These are phyloP conservation scores for Conistra vaccinii DNA, from an alignment of 2,888 invertebrate species.

Conservation along the genomic window DNA sequence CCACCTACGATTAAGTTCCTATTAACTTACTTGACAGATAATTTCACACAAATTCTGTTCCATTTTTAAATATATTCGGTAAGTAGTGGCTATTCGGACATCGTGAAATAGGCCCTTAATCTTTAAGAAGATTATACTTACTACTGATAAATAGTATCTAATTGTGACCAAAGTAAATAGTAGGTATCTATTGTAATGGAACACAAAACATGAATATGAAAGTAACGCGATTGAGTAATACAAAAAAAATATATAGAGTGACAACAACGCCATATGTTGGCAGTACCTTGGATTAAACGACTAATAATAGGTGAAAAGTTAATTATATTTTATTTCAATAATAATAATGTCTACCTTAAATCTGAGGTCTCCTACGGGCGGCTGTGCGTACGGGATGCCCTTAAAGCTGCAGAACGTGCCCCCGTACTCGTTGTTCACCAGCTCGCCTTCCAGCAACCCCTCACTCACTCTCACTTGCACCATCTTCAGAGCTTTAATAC, in stretches of 20 bases:
- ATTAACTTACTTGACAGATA: too few species aligned
- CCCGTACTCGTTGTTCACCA: slow-evolving; percentile 67
- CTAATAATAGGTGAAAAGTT: background rate
- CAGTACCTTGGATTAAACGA: background rate
- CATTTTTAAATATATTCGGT: too few species aligned
- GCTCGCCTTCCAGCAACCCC: slow-evolving; percentile 74
- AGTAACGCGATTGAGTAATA: background rate
- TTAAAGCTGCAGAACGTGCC: slow-evolving; percentile 74
- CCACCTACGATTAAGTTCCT: too few species aligned
- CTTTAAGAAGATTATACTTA: background rate
- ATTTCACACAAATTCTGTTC: too few species aligned
- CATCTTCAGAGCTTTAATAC: slow-evolving; percentile 26
- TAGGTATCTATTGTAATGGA: background rate
- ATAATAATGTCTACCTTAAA: slow-evolving; percentile 78
- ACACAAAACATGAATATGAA: background rate
- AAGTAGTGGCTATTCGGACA: too few species aligned
- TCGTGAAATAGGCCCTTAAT: too few species aligned
- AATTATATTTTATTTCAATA: background rate
- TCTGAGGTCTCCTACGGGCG: slow-evolving; percentile 85
- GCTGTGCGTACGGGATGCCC: slow-evolving; percentile 88
- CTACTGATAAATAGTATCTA: background rate
- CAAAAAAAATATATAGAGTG: too few species aligned
- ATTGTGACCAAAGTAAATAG: background rate
- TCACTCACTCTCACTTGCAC: slow-evolving; percentile 71
- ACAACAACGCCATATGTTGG: background rate